phyloP scores from a whole-genome alignment of 35 echinoderm and acorn worm species.

The Lytechinus pictus region DNA sequence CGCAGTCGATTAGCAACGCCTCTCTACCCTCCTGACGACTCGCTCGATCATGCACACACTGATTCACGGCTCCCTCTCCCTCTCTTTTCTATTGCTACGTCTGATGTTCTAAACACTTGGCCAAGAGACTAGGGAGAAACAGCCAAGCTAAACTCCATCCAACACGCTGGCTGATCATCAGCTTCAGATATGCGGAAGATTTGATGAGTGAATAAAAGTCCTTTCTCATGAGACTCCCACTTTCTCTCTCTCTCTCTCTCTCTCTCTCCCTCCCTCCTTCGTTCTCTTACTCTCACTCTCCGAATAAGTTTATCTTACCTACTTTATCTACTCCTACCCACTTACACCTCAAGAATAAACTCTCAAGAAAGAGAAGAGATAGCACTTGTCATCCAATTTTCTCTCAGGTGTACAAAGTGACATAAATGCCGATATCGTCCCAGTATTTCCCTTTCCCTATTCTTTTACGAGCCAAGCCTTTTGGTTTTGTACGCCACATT shows the following conservation, averaged over 20 bases:
- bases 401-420: conserved; percentile 39
- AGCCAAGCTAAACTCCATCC: background rate
- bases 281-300: background rate
- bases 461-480: background rate
- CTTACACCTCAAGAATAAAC: conserved; percentile 40
- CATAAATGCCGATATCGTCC: background rate
- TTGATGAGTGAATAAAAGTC: conserved; percentile 33
- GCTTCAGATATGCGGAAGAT: conserved; percentile 50
- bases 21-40: conserved; percentile 45
- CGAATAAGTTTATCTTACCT: conserved; percentile 50
- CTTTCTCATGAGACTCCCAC: background rate
- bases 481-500: background rate
- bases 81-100: background rate
- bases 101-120: background rate
- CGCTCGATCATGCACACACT: background rate
- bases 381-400: conserved; percentile 37
- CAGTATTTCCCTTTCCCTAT: background rate
- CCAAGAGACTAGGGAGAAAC: background rate
- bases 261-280: background rate
- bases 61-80: background rate
- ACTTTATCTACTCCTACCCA: conserved; percentile 30
- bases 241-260: background rate
- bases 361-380: conserved; percentile 28
- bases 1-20: background rate
- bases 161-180: conserved; percentile 20